A percentile compares a stretch with the other conserved stretches of the same genome.
These are phyloP conservation scores for Exocentrus adspersus DNA, from an alignment of 2,888 invertebrate genomes.

Conservation along the genomic window DNA sequence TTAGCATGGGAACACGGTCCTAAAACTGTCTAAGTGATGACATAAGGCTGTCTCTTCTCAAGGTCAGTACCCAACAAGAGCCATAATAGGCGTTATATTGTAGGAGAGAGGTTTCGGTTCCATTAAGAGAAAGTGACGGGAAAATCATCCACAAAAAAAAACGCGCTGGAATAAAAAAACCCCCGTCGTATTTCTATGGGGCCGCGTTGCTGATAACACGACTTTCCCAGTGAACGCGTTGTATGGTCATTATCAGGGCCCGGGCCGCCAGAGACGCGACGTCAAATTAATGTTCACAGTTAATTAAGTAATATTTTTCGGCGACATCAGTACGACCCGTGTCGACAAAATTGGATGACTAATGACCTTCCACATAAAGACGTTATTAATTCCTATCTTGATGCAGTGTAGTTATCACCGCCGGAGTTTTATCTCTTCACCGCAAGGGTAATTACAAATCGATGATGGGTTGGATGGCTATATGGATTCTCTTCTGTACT, in stretches of 20 bases:
- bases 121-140: too few species aligned
- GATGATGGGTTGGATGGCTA: too few species aligned
- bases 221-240: background rate
- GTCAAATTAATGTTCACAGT: background rate
- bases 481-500: too few species aligned
- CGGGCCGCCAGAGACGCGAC: background rate
- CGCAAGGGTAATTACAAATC: background rate
- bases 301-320: background rate
- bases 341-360: slow-evolving; percentile 1
- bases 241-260: background rate
- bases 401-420: background rate
- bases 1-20: slow-evolving; percentile 6
- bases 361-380: slow-evolving; percentile 5
- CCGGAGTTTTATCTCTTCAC: background rate
- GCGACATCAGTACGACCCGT: background rate
- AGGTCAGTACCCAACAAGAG: too few species aligned
- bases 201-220: background rate
- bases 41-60: background rate
- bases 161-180: too few species aligned
- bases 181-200: too few species aligned
- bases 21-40: slow-evolving; percentile 4
- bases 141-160: too few species aligned
- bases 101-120: too few species aligned
- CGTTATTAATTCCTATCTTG: slow-evolving; percentile 9
- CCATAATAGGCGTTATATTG: too few species aligned